Evolutionary conservation across 2,888 invertebrate species (phyloP).

Genomic region (Horisme vitalbata): DNA sequence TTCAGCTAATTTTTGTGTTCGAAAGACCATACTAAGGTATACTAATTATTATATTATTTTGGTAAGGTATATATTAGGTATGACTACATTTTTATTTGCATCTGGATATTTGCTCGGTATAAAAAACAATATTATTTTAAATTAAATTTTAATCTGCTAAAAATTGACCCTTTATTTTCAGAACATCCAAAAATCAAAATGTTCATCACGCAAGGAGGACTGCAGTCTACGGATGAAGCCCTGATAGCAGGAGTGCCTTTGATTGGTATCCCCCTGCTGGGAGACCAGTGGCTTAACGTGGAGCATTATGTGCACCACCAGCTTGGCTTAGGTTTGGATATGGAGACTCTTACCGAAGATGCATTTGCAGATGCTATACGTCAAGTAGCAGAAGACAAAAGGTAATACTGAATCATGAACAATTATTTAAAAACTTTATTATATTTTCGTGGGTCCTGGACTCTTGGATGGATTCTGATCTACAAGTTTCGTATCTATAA

Average conservation of each 20-base stretch:
- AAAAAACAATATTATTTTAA: too few species aligned
- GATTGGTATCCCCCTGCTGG: constrained; percentile 53
- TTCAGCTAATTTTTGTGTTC: too few species aligned
- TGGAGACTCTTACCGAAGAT: constrained; percentile 18
- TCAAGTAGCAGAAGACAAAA: not conserved
- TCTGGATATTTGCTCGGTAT: too few species aligned
- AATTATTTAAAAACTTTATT: too few species aligned
- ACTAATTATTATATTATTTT: too few species aligned
- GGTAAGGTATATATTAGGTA: too few species aligned
- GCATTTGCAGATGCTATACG: not conserved
- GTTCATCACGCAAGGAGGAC: constrained; percentile 18
- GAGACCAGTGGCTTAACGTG: constrained; percentile 58
- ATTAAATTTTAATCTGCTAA: too few species aligned
- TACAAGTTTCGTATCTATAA: too few species aligned
- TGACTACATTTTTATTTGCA: too few species aligned
- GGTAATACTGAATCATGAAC: not conserved
- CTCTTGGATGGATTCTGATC: too few species aligned
- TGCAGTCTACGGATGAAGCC: constrained; percentile 41
- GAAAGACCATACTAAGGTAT: too few species aligned
- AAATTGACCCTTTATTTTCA: constrained; percentile 28
- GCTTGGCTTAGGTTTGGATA: constrained; percentile 27
- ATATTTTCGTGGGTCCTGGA: too few species aligned
- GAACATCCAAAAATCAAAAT: constrained; percentile 40
- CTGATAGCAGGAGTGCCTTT: constrained; percentile 51
- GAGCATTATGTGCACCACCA: constrained; percentile 39